Evolutionary conservation across 2,888 invertebrate genomes (phyloP).

Genomic region (Heliconius ismenius): DNA sequence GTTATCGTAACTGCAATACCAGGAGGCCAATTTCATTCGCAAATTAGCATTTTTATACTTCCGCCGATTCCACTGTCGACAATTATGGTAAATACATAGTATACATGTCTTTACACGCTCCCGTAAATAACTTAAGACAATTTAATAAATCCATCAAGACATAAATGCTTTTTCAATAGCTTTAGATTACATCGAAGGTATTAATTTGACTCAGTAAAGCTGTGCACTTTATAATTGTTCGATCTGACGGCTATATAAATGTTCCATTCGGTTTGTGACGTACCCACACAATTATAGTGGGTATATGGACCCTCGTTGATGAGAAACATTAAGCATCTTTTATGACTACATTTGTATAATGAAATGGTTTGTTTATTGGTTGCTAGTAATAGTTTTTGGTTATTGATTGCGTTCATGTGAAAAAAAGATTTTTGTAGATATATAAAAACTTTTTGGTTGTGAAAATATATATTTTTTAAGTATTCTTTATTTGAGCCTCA

Average conservation of each 20-base stretch:
- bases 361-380: neutral
- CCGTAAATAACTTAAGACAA: slow-evolving; percentile 74
- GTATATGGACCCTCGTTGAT: slow-evolving; percentile 24
- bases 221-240: slow-evolving; percentile 64
- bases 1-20: neutral
- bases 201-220: slow-evolving; percentile 71
- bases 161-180: slow-evolving; percentile 74
- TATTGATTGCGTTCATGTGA: neutral
- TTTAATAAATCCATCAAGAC: slow-evolving; percentile 79
- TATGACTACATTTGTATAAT: slow-evolving; percentile 13
- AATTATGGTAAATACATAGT: slow-evolving; percentile 43
- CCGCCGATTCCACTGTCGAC: slow-evolving; percentile 37
- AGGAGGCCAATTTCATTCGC: neutral
- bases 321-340: slow-evolving; percentile 13
- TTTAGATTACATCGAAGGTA: slow-evolving; percentile 66
- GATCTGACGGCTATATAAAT: slow-evolving; percentile 43
- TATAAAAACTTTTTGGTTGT: no score
- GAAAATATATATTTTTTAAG: no score
- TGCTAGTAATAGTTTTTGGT: neutral
- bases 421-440: neutral
- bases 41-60: slow-evolving; percentile 24
- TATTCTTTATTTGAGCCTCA: no score
- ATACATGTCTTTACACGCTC: slow-evolving; percentile 32
- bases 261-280: slow-evolving; percentile 27
- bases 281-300: slow-evolving; percentile 23